Percentiles rank a stretch among this genome's conserved stretches.
These are phyloP conservation scores for Aythya baeri DNA, from an alignment of 2,113 vertebrate species.

Conservation along the genomic window DNA sequence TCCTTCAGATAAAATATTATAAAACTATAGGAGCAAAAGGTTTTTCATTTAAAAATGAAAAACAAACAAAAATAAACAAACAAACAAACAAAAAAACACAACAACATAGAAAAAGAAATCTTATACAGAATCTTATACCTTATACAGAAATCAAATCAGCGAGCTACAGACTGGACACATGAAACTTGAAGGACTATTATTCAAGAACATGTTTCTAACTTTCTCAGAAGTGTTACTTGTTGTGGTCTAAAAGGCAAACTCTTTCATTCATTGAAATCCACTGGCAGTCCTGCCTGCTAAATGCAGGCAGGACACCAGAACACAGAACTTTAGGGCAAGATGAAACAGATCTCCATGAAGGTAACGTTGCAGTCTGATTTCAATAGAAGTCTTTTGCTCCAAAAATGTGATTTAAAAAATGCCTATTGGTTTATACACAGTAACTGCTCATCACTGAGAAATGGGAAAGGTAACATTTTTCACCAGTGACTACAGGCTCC, in stretches of 20 bases:
- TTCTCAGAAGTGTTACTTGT: neutral
- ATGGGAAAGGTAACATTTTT: neutral
- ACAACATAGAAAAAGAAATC: neutral
- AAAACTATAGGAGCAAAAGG: neutral
- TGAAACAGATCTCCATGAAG: neutral
- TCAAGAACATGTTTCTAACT: neutral
- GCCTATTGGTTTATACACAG: neutral
- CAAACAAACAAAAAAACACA: neutral
- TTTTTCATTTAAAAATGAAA: neutral
- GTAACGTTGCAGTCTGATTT: neutral
- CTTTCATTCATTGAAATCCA: neutral
- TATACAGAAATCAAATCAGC: neutral
- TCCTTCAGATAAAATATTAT: neutral
- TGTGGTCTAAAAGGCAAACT: neutral
- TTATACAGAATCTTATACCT: neutral
- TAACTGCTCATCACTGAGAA: neutral
- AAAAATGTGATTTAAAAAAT: neutral
- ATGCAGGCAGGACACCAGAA: neutral
- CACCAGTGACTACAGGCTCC: neutral
- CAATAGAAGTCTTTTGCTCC: neutral
- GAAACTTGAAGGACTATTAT: neutral
- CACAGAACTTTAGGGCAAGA: neutral
- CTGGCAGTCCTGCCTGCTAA: neutral
- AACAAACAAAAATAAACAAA: neutral
- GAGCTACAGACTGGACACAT: neutral